These are phyloP conservation scores for Aplidium turbinatum DNA, from an alignment of 23 tunicate species.

Conservation along the genomic window DNA sequence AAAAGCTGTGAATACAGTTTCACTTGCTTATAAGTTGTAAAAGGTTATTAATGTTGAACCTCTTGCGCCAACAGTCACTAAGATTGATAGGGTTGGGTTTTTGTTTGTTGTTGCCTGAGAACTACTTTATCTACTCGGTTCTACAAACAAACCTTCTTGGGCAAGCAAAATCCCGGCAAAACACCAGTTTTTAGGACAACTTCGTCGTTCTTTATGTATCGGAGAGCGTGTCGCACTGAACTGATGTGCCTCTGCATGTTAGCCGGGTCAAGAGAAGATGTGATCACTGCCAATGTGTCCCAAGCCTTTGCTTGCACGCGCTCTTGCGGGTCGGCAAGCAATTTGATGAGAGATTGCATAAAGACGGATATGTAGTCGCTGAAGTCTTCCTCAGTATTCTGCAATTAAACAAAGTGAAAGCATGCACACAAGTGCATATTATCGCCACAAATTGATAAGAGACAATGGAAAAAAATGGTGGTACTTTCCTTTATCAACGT, in stretches of 20 bases:
- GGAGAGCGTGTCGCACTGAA: slow-evolving; percentile 86
- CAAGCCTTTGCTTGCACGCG: slow-evolving; percentile 65
- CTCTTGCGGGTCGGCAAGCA: slow-evolving; percentile 69
- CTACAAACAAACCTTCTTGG: slow-evolving; percentile 92
- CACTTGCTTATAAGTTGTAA: too few relatives aligned
- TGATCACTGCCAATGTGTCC: slow-evolving; percentile 69
- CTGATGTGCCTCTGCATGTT: slow-evolving; percentile 76
- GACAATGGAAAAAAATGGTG: background rate
- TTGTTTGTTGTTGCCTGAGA: too few relatives aligned
- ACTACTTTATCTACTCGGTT: too few relatives aligned
- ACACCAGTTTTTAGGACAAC: slow-evolving; percentile 47
- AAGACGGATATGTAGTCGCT: slow-evolving; percentile 73
- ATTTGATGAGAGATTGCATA: slow-evolving; percentile 67
- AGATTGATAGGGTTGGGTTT: too few relatives aligned
- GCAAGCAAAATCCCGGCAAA: slow-evolving; percentile 91
- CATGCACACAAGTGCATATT: background rate
- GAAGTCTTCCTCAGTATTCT: slow-evolving; percentile 50
- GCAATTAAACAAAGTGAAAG: background rate
- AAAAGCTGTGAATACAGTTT: too few relatives aligned
- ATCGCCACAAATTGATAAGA: background rate
- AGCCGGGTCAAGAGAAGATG: slow-evolving; percentile 60
- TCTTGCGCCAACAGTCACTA: too few relatives aligned
- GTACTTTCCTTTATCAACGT: too few relatives aligned
- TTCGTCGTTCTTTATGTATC: slow-evolving; percentile 64
- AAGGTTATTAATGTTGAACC: too few relatives aligned